A percentile compares a stretch with the other conserved stretches of the same genome.
Evolutionary conservation across 2,888 invertebrate genomes (phyloP).

Genomic region (Melolontha melolontha): DNA sequence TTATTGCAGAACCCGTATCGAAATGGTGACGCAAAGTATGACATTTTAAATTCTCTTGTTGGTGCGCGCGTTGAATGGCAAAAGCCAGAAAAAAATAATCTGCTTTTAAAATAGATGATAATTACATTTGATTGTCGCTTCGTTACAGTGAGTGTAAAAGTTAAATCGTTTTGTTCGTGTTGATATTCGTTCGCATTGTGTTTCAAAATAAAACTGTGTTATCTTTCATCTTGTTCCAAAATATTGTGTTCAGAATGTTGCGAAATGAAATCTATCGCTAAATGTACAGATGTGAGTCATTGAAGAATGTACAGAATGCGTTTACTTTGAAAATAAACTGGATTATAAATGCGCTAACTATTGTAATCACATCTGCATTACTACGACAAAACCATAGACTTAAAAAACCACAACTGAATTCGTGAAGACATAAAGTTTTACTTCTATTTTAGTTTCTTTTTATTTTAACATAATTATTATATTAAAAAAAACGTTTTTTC

Average conservation of each 20-base stretch:
- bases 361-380: no score
- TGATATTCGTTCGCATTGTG: conserved; percentile 13
- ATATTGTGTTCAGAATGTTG: conserved; percentile 5
- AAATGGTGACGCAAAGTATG: conserved; percentile 12
- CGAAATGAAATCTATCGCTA: conserved; percentile 20
- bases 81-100: not conserved
- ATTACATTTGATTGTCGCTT: conserved; percentile 22
- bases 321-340: not conserved
- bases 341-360: no score
- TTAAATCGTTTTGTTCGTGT: conserved; percentile 24
- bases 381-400: no score
- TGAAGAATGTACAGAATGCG: not conserved
- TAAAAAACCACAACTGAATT: no score
- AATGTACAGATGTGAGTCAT: conserved; percentile 10
- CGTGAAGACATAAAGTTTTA: no score
- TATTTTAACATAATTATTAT: no score
- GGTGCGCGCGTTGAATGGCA: not conserved
- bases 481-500: no score
- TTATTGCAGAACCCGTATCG: conserved; percentile 1
- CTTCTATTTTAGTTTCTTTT: no score
- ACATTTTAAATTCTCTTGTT: conserved; percentile 12
- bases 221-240: conserved; percentile 23
- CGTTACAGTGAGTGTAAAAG: conserved; percentile 22
- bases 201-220: conserved; percentile 1
- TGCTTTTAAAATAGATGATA: conserved; percentile 21